Conservation (phyloP, 1,140 invertebrate species). For the Diplogasteroides magnus region DNA sequence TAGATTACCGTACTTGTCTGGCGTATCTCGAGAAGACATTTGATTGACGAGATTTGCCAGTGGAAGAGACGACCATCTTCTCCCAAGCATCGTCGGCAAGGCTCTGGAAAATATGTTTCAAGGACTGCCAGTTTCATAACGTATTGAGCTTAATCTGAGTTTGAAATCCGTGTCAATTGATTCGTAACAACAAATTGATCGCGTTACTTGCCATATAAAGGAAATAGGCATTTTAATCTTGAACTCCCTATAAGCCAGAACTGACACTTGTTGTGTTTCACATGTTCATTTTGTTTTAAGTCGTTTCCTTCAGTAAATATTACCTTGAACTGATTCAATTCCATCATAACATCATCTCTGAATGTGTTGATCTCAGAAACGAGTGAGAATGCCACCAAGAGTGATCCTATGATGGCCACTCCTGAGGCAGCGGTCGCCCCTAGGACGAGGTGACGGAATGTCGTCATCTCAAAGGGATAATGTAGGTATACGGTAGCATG, state of each 20-base stretch:
- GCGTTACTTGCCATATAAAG: too few relatives aligned
- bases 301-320: too few relatives aligned
- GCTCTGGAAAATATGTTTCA: not conserved
- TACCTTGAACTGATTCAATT: not conserved
- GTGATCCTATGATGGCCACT: not conserved
- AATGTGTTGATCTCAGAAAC: not conserved
- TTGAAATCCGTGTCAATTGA: too few relatives aligned
- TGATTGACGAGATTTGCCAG: not conserved
- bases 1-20: not conserved
- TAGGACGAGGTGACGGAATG: constrained; percentile 5
- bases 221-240: too few relatives aligned
- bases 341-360: not conserved
- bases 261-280: not conserved
- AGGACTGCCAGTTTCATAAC: too few relatives aligned
- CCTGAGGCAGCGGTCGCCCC: not conserved
- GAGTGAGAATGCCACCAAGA: not conserved
- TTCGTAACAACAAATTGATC: too few relatives aligned
- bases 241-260: not conserved
- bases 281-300: too few relatives aligned
- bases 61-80: not conserved
- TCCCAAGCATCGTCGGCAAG: not conserved
- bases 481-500: too few relatives aligned
- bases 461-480: not conserved
- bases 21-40: not conserved
- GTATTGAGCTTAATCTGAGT: too few relatives aligned